Evolutionary conservation across 1,140 invertebrate genomes (phyloP).

Genomic region (Drosophila kurseongensis): DNA sequence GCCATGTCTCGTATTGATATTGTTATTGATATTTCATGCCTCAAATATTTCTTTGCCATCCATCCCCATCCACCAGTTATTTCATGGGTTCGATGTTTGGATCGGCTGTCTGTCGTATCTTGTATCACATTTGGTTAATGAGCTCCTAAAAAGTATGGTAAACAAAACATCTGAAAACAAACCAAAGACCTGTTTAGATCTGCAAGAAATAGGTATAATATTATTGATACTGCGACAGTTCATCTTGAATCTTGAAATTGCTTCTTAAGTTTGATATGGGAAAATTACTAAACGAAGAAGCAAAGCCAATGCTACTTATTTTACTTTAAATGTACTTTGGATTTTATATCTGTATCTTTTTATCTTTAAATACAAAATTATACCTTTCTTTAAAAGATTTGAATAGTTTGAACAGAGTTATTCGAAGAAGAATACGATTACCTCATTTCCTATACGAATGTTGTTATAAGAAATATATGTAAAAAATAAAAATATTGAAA

Average conservation of each 20-base stretch:
- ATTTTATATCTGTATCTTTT: too few species aligned
- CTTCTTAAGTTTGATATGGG: too few species aligned
- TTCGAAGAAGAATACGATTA: too few species aligned
- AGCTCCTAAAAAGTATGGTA: constrained; percentile 11
- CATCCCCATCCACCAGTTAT: not conserved
- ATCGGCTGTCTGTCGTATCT: constrained; percentile 1
- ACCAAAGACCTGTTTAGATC: not conserved
- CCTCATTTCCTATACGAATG: too few species aligned
- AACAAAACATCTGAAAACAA: constrained; percentile 9
- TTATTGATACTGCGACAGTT: not conserved
- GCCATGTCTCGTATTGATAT: constrained; percentile 16
- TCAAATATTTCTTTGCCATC: constrained; percentile 17
- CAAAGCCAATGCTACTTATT: too few species aligned
- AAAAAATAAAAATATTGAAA: too few species aligned
- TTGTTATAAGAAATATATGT: too few species aligned
- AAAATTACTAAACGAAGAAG: too few species aligned
- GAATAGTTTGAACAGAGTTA: too few species aligned
- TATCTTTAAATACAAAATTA: too few species aligned
- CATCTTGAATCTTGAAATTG: not conserved
- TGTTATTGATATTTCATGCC: constrained; percentile 49
- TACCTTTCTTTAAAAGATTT: too few species aligned
- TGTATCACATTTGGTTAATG: constrained; percentile 27
- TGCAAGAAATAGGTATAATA: not conserved
- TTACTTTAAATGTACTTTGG: too few species aligned
- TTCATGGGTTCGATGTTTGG: not conserved